Evolutionary conservation across 35 echinoderm and acorn worm genomes (phyloP), one percentile per base, ranked within the genome.

Genomic region (Ptychodera flava): DNA sequence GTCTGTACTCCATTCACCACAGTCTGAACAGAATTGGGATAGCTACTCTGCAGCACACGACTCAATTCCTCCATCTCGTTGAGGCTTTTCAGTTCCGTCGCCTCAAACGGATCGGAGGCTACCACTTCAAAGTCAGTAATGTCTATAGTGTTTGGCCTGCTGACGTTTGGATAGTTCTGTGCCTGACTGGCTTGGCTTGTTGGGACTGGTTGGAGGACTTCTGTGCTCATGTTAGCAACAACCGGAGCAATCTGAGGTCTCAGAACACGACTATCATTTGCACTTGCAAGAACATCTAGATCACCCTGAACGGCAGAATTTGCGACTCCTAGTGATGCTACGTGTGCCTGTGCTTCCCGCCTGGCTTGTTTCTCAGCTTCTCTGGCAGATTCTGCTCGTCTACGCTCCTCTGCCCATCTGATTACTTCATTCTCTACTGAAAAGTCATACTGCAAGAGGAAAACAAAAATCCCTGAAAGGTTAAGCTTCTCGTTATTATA

Each of bases 21-120:
- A 64, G 45, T 6, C 22, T 64, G 45, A 12, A 22, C 45, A 22
- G 45, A 12, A 64, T 64, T 64, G 22, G 45, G 45, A 64, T 64
- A 64, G 22, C 45, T 64, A 64, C 45, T 64, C 22, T 64, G 6
- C 6, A 94, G 87, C 22, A 94, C 92, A 88, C 85, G 89, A 16
- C 90, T 91, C 30, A 99, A 79, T 79, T 99, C 96, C 75, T 99
- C 96, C 88, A 99, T 90, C 80, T 92, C 96, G 84, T 99, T 91
- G 28, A 99, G 35, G 31, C 92, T 99, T 85, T 99, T 87, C 34
- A 99, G 84, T 81, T 99, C 96, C 30, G 96, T 92, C 33, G 85
- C 76, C 80, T 99, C 96, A 90, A 99, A 99, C 6, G 92, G 96
- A 83, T 99, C 96, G 1, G 86, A 92, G 1, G 89, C 80, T 14